phyloP scores from a whole-genome alignment of 2,888 invertebrate species.

The Sphecodes monilicornis region DNA sequence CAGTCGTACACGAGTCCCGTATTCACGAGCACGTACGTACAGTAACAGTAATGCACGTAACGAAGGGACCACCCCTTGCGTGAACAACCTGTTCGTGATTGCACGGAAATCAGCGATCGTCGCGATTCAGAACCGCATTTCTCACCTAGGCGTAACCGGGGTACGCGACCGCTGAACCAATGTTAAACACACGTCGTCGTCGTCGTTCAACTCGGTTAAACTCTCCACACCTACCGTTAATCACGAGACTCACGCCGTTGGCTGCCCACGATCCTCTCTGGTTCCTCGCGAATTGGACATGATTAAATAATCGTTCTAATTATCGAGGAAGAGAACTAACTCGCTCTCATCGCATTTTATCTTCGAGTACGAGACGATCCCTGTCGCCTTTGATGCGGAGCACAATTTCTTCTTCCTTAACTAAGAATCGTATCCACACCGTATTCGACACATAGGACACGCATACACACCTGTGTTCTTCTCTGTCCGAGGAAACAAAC shows the following conservation, averaged over 20 bases:
- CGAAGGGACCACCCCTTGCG: conserved; percentile 43
- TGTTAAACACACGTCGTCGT: conserved; percentile 41
- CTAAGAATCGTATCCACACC: conserved; percentile 3
- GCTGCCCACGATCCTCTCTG: conserved; percentile 59
- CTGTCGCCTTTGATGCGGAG: conserved; percentile 7
- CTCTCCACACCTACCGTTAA: conserved; percentile 60
- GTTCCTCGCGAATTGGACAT: conserved; percentile 75
- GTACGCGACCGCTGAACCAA: conserved; percentile 51
- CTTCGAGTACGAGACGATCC: conserved; percentile 12
- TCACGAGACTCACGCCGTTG: conserved; percentile 59
- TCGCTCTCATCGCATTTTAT: conserved; percentile 51
- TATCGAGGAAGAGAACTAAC: conserved; percentile 57
- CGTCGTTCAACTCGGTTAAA: conserved; percentile 18
- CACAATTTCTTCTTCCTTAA: not conserved
- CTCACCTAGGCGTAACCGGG: conserved; percentile 70
- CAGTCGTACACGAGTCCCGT: conserved; percentile 13
- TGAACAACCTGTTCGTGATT: conserved; percentile 66
- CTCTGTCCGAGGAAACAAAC: conserved; percentile 2
- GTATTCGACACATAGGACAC: not conserved
- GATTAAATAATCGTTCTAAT: conserved; percentile 79
- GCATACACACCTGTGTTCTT: conserved; percentile 37
- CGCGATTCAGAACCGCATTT: conserved; percentile 66
- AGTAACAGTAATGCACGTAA: conserved; percentile 30
- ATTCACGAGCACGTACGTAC: conserved; percentile 18
- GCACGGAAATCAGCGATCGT: conserved; percentile 56